These are phyloP conservation scores for Coreius guichenoti DNA, from an alignment of 2,797 vertebrate species.

Conservation along the genomic window DNA sequence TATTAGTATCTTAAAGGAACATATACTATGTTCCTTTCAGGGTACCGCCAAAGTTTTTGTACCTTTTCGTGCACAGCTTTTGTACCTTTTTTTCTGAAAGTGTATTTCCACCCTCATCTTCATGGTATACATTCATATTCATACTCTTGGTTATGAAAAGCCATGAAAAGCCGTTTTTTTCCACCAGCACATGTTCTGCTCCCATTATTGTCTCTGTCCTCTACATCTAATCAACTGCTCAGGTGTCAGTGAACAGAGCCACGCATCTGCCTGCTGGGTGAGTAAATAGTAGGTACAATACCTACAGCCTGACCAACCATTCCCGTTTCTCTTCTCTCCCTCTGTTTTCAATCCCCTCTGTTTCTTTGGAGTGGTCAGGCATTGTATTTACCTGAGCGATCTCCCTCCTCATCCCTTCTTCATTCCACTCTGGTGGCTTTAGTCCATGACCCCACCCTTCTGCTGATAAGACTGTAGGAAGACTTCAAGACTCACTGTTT, in stretches of 20 bases:
- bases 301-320: slow-evolving; percentile 51
- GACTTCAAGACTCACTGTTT: slow-evolving; percentile 16
- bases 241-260: slow-evolving; percentile 58
- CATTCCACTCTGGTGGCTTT: slow-evolving; percentile 38
- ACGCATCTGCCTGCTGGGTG: slow-evolving; percentile 37
- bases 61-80: neutral
- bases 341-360: slow-evolving; percentile 64
- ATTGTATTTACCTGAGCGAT: slow-evolving; percentile 41
- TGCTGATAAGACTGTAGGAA: slow-evolving; percentile 46
- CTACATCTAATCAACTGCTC: slow-evolving; percentile 42
- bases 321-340: slow-evolving; percentile 54
- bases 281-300: slow-evolving; percentile 63
- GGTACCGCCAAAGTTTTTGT: neutral
- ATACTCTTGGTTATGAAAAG: slow-evolving; percentile 3
- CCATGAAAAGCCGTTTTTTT: slow-evolving; percentile 3
- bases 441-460: slow-evolving; percentile 30
- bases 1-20: neutral
- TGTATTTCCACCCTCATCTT: neutral
- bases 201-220: slow-evolving; percentile 46
- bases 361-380: slow-evolving; percentile 58
- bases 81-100: neutral
- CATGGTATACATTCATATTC: neutral
- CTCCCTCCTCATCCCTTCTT: slow-evolving; percentile 33
- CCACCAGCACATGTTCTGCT: slow-evolving; percentile 19
- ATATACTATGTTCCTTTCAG: neutral